Evolutionary conservation across 2,797 vertebrate genomes (phyloP).

Genomic region (Pangasius sanitwongsei): DNA sequence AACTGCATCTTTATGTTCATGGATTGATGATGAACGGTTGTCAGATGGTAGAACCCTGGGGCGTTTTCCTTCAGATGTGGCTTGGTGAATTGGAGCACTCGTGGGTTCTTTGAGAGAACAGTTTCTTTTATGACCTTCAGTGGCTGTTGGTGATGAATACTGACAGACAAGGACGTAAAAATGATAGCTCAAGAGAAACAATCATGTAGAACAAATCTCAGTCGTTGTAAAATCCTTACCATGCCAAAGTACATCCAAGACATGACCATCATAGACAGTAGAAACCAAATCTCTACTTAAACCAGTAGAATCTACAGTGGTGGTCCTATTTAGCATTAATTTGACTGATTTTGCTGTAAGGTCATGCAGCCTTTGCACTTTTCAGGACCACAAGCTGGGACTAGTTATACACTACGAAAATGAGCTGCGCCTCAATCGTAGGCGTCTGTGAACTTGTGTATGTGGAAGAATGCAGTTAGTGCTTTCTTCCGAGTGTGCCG

Average conservation of each 20-base stretch:
- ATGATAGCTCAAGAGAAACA: not conserved
- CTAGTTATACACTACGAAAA: not conserved
- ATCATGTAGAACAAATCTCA: not conserved
- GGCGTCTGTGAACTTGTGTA: no score
- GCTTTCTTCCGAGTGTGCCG: not conserved
- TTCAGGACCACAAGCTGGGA: not conserved
- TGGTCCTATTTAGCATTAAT: not conserved
- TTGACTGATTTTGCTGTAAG: not conserved
- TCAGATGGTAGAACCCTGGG: constrained; percentile 16
- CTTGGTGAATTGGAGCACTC: constrained; percentile 11
- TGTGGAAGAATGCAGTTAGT: not conserved
- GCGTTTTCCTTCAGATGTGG: constrained; percentile 36
- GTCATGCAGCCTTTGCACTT: not conserved
- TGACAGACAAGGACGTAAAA: constrained; percentile 6
- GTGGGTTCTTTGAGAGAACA: constrained; percentile 5
- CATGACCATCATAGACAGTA: not conserved
- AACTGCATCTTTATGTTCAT: constrained; percentile 24
- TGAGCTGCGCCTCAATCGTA: no score
- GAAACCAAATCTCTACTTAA: not conserved
- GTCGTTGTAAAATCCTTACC: not conserved
- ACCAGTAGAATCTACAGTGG: not conserved
- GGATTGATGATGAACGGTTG: constrained; percentile 41
- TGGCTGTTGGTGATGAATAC: constrained; percentile 10
- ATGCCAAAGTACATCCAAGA: not conserved
- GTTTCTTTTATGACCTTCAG: not conserved